These are phyloP conservation scores for Ciona savignyi DNA, from an alignment of 23 tunicate species.

Conservation along the genomic window DNA sequence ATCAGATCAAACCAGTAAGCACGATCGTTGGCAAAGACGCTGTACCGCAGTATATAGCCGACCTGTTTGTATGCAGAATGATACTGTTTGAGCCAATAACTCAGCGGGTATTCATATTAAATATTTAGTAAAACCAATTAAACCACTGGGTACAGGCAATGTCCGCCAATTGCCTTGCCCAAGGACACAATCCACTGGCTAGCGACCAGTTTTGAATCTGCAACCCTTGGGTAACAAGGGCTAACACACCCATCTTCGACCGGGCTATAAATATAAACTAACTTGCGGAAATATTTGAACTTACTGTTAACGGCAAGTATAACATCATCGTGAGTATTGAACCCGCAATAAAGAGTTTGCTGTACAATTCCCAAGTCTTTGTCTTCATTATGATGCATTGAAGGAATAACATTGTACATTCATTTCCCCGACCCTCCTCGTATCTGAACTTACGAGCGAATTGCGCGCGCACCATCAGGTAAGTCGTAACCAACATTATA, in stretches of 20 bases:
- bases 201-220: no score
- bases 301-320: neutral
- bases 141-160: no score
- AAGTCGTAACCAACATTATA: neutral
- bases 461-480: neutral
- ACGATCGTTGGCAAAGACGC: neutral
- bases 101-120: no score
- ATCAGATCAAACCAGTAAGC: neutral
- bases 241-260: no score
- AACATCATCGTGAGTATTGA: neutral
- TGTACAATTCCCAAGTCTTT: neutral
- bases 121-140: no score
- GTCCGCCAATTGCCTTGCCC: no score
- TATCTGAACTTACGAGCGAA: neutral
- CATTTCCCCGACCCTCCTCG: neutral
- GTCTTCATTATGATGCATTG: neutral
- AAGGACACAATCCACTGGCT: no score
- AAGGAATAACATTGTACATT: neutral
- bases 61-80: no score
- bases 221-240: no score
- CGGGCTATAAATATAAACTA: no score
- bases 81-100: no score
- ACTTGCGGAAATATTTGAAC: neutral
- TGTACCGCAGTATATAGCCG: neutral
- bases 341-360: neutral